A percentile compares a stretch with the other conserved stretches of the same genome.
These are phyloP conservation scores for Chondrilla cf. caribensis DNA, from an alignment of 37 sponge, comb jelly and placozoan genomes.

Conservation along the genomic window DNA sequence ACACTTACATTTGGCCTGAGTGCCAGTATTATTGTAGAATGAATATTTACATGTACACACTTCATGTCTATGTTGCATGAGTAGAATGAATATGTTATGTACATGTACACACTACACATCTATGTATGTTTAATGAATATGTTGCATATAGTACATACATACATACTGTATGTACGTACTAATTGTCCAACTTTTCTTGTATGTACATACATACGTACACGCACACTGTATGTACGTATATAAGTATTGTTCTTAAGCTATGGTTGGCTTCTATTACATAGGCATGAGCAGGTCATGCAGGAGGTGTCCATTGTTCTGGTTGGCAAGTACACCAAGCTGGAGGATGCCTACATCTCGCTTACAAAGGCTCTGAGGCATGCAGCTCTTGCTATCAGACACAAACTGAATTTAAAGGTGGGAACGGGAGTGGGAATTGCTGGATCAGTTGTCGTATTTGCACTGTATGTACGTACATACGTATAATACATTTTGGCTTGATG, in stretches of 20 bases:
- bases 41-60: too few species aligned
- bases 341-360: slow-evolving; percentile 86
- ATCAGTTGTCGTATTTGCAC: too few species aligned
- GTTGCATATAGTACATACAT: not conserved
- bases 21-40: too few species aligned
- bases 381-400: slow-evolving; percentile 62
- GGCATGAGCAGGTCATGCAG: slow-evolving; percentile 33
- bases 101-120: too few species aligned
- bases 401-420: slow-evolving; percentile 38
- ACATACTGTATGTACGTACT: not conserved
- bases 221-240: not conserved
- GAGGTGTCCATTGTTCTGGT: slow-evolving; percentile 87
- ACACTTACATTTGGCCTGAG: too few species aligned
- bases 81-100: too few species aligned
- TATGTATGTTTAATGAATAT: not conserved
- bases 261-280: too few species aligned
- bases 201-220: not conserved
- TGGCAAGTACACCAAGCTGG: slow-evolving; percentile 90
- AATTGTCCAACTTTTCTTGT: too few species aligned
- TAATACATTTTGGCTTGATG: too few species aligned
- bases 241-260: slow-evolving; percentile 19
- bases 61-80: too few species aligned
- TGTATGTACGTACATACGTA: too few species aligned
- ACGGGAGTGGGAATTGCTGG: too few species aligned
- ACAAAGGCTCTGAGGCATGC: slow-evolving; percentile 91